phyloP scores from a whole-genome alignment of 2,113 vertebrate species.

The Callospermophilus lateralis region DNA sequence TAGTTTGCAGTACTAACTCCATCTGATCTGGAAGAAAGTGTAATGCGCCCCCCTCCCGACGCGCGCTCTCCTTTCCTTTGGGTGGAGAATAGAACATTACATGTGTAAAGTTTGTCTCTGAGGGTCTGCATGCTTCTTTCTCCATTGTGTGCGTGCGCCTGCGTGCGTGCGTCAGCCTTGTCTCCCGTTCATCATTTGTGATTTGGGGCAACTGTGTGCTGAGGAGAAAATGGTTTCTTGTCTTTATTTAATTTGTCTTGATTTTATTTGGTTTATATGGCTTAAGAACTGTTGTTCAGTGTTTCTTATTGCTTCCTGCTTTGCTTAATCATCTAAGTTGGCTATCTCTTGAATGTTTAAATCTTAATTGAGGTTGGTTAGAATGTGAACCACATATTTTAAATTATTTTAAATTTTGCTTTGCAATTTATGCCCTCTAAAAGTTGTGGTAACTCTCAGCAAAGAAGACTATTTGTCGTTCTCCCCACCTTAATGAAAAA shows the following conservation, averaged over 20 bases:
- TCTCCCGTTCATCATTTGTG: constrained; percentile 38
- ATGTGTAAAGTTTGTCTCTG: not conserved
- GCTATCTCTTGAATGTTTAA: constrained; percentile 51
- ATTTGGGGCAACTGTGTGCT: constrained; percentile 40
- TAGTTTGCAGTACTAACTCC: not conserved
- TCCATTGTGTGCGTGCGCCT: constrained; percentile 52
- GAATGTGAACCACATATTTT: constrained; percentile 50
- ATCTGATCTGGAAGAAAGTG: constrained; percentile 34
- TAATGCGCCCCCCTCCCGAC: not conserved
- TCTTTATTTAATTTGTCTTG: constrained; percentile 56
- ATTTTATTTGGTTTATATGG: constrained; percentile 62
- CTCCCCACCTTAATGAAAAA: constrained; percentile 43
- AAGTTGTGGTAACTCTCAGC: constrained; percentile 48
- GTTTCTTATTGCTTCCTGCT: constrained; percentile 46
- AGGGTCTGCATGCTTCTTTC: constrained; percentile 37
- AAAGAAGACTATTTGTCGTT: constrained; percentile 32
- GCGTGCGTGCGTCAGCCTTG: not conserved
- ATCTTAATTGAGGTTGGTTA: constrained; percentile 62
- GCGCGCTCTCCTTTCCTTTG: not conserved
- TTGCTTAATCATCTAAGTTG: constrained; percentile 66
- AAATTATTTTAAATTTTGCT: constrained; percentile 38
- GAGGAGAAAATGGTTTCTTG: constrained; percentile 60
- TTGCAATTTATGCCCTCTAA: not conserved
- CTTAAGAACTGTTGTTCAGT: constrained; percentile 42
- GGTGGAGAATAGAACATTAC: not conserved